Conservation (phyloP, 2,888 invertebrate species). For the Euplagia quadripunctaria region DNA sequence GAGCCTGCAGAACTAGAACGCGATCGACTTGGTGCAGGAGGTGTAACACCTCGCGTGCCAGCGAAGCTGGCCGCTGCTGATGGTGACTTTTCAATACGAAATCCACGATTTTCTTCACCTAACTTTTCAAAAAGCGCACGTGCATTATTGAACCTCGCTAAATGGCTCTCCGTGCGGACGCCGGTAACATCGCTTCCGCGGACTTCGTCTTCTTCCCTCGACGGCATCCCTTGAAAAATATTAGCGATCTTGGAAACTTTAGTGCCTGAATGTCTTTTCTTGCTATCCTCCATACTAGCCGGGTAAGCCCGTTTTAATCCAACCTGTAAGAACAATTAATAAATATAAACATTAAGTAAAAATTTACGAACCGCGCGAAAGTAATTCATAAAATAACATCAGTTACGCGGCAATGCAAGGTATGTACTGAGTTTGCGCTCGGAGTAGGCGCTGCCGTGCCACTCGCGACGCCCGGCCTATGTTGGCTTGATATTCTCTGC, state of each 20-base stretch:
- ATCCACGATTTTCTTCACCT: slow-evolving; percentile 91
- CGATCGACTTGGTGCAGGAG: slow-evolving; percentile 86
- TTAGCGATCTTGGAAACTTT: slow-evolving; percentile 97
- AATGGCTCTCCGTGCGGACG: slow-evolving; percentile 95
- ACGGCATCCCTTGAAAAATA: slow-evolving; percentile 93
- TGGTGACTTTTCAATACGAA: slow-evolving; percentile 87
- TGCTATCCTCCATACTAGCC: slow-evolving; percentile 90
- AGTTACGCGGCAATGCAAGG: slow-evolving; percentile 70
- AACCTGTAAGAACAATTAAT: slow-evolving; percentile 78
- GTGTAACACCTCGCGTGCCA: slow-evolving; percentile 85
- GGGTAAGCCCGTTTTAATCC: slow-evolving; percentile 83
- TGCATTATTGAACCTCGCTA: slow-evolving; percentile 96
- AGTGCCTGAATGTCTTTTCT: slow-evolving; percentile 89
- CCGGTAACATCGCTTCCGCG: slow-evolving; percentile 90
- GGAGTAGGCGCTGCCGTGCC: slow-evolving; percentile 69
- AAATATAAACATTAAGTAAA: slow-evolving; percentile 59
- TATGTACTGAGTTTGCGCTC: slow-evolving; percentile 70
- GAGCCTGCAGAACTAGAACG: slow-evolving; percentile 91
- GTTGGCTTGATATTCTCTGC: slow-evolving; percentile 75
- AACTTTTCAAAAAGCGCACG: slow-evolving; percentile 96
- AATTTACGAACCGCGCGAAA: slow-evolving; percentile 68
- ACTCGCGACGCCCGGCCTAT: slow-evolving; percentile 62
- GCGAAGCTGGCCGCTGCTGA: slow-evolving; percentile 86
- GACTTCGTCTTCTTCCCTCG: slow-evolving; percentile 85
- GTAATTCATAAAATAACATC: slow-evolving; percentile 70